Conservation (phyloP, 2,113 vertebrate species). For the Rostratula benghalensis region DNA sequence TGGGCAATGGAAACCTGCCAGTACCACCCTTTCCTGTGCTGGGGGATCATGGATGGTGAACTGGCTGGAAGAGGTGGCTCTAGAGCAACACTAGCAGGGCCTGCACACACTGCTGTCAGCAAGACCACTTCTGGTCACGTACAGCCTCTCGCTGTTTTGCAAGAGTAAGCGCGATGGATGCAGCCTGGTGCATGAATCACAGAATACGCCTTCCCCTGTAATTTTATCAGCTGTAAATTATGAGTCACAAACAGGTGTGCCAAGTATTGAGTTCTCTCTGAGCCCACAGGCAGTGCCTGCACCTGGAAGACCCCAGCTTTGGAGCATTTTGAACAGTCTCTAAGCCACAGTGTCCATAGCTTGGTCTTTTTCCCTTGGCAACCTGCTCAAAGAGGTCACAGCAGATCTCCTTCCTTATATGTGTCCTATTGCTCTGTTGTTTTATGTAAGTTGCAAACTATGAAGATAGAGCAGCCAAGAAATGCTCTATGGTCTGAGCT, state of each 20-base stretch:
- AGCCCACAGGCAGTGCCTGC: neutral
- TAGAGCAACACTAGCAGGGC: neutral
- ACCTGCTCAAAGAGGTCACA: neutral
- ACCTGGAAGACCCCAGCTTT: neutral
- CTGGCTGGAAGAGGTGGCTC: neutral
- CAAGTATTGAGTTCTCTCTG: neutral
- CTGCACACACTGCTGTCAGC: accelerated
- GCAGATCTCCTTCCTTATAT: neutral
- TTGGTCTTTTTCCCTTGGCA: neutral
- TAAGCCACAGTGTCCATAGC: neutral
- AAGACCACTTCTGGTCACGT: accelerated
- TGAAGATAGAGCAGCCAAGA: neutral
- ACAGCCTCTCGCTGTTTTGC: neutral
- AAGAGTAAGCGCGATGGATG: neutral
- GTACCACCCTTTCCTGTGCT: neutral
- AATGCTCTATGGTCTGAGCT: neutral
- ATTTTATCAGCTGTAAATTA: neutral
- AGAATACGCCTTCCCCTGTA: neutral
- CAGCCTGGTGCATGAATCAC: neutral
- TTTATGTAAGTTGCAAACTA: neutral
- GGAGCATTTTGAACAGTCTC: neutral
- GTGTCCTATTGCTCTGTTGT: neutral
- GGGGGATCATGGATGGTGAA: neutral
- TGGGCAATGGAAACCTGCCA: neutral
- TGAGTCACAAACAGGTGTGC: neutral